Evolutionary conservation across 2,888 invertebrate genomes (phyloP).

Genomic region (Amiota mariae): DNA sequence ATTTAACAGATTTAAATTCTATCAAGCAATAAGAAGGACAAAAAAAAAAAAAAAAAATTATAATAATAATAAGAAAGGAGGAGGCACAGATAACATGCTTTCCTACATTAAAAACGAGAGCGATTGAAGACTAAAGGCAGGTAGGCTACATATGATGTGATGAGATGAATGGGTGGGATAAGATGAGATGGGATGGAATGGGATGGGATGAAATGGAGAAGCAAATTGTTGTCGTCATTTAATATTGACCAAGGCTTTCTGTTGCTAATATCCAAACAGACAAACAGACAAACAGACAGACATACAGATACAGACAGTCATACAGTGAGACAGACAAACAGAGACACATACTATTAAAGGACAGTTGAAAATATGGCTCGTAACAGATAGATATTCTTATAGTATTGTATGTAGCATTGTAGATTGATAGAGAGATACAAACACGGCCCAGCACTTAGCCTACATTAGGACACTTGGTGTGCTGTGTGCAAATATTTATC

Average conservation of each 20-base stretch:
- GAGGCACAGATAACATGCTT: background rate
- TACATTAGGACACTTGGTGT: slow-evolving; percentile 51
- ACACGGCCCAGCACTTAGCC: slow-evolving; percentile 52
- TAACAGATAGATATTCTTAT: slow-evolving; percentile 6
- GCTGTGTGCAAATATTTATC: slow-evolving; percentile 62
- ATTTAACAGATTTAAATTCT: slow-evolving; percentile 67
- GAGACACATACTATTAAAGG: slow-evolving; percentile 5
- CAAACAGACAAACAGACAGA: slow-evolving; percentile 4
- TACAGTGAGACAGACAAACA: background rate
- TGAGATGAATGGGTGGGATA: background rate
- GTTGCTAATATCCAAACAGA: slow-evolving; percentile 42
- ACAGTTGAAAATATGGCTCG: slow-evolving; percentile 11
- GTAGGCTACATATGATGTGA: too few species aligned
- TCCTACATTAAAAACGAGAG: slow-evolving; percentile 7
- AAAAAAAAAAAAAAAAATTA: too few species aligned
- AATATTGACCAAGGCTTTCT: slow-evolving; percentile 55
- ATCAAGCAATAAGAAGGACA: slow-evolving; percentile 48
- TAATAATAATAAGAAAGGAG: background rate
- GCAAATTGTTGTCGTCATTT: slow-evolving; percentile 43
- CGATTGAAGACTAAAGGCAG: background rate
- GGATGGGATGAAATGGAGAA: background rate
- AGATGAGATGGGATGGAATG: background rate
- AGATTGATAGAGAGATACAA: too few species aligned
- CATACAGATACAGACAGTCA: background rate
- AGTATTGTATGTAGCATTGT: too few species aligned